Base-by-base conservation (phyloP, 2,113 vertebrate genomes). In the Garra rufa region DNA sequence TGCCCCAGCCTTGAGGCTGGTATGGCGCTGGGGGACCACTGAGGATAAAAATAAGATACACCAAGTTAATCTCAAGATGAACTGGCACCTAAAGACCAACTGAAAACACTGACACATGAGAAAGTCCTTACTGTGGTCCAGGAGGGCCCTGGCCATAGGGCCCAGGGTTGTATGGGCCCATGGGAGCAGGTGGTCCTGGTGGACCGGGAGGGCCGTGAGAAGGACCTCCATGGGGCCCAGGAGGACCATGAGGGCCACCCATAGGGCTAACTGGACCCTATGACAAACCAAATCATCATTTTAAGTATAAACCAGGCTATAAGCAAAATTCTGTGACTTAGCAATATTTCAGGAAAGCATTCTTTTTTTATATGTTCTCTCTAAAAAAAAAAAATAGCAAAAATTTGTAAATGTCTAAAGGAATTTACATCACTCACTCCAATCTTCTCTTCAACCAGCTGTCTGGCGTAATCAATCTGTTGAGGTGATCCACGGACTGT, bases 371-470 rank as follows among this genome's bases (percentile, higher is more conserved):
- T 50, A 1, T 34, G 7, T 34, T 30, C 3, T 8, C 3, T 2
- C 13, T 14, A 28, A 63, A 26, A 19, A 59, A 28, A 13, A 6
- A 1, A n/a, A n/a, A n/a, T n/a, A n/a, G 8, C 44, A 34, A 76
- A 30, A 2, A 2, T 21, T 21, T 13, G 19, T 57, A 41, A 41
- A 50, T n/a, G 19, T 17, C 15, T 34, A 57, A 3, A 10, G 2
- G 3, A 41, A n/a, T 65, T 14, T 14, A 0, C 1, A 1, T 0
- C 1, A 93, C 97, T 95, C 84, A 99, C 98, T 88, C 98, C 98
- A 61, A 99, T 99, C 90, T 99, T 99, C 90, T 99, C 98, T 91
- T 99, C 98, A 87, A 99, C 98, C 74, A 99, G 96, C 86, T 99
- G 98, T 75, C 98, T 93, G 85, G 98, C 98, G 63, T 98, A 99